A percentile compares a stretch with the other conserved stretches of the same genome.
phyloP scores from a whole-genome alignment of 23 tunicate genomes.

The Halocynthia roretzi region DNA sequence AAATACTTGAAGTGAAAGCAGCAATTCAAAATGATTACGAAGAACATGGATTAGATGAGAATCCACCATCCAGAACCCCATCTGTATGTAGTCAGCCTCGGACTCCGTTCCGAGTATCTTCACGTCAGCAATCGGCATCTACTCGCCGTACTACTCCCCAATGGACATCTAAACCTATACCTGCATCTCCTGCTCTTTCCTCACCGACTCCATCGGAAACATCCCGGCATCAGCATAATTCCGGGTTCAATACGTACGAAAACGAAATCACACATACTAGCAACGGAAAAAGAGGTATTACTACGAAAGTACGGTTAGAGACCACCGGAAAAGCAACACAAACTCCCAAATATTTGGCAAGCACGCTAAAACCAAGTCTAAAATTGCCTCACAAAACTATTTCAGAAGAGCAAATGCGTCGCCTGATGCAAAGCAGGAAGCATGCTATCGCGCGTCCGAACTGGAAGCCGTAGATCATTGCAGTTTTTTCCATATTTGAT shows the following conservation, averaged over 20 bases:
- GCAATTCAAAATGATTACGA: not conserved
- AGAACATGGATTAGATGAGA: too few relatives aligned
- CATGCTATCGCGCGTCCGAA: slow-evolving; percentile 31
- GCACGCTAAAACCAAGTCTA: slow-evolving; percentile 38
- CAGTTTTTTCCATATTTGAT: too few relatives aligned
- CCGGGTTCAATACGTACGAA: not conserved
- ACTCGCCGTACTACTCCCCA: too few relatives aligned
- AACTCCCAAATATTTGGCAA: slow-evolving; percentile 60
- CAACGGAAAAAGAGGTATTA: not conserved
- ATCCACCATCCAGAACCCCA: too few relatives aligned
- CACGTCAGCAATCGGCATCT: too few relatives aligned
- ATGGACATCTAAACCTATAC: not conserved
- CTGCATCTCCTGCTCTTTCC: slow-evolving; percentile 47
- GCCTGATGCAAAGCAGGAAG: slow-evolving; percentile 31
- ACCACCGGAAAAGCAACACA: slow-evolving; percentile 38
- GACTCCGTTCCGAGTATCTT: too few relatives aligned
- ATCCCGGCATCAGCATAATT: not conserved
- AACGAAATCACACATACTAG: not conserved
- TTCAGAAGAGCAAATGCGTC: slow-evolving; percentile 56
- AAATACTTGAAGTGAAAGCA: not conserved
- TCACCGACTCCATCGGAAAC: slow-evolving; percentile 26
- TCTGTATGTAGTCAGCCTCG: too few relatives aligned
- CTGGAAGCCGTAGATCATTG: slow-evolving; percentile 52
- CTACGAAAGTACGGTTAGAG: not conserved
- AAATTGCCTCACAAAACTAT: slow-evolving; percentile 47